A percentile compares a stretch with the other conserved stretches of the same genome.
phyloP scores from a whole-genome alignment of 2,797 vertebrate species.

The Lepidocolaptes lacrymiger region DNA sequence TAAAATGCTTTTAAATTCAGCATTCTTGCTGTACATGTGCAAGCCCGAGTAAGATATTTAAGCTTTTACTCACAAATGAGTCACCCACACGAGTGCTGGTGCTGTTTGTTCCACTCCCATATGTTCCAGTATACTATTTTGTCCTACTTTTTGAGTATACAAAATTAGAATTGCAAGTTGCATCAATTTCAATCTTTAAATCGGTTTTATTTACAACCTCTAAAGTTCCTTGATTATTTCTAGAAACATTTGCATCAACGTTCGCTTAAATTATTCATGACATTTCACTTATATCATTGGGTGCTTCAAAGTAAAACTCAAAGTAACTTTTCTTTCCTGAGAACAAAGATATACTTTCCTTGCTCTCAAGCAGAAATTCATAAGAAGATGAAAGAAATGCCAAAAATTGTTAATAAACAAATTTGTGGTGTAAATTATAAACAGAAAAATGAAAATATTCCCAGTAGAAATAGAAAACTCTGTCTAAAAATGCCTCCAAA shows the following conservation, averaged over 20 bases:
- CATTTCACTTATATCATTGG: slow-evolving; percentile 70
- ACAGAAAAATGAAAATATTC: slow-evolving; percentile 63
- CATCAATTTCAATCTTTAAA: slow-evolving; percentile 66
- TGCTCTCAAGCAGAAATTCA: slow-evolving; percentile 51
- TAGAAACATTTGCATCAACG: slow-evolving; percentile 54
- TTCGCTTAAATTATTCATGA: slow-evolving; percentile 71
- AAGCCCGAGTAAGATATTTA: slow-evolving; percentile 3
- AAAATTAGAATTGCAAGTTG: slow-evolving; percentile 61
- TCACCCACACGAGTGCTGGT: background rate
- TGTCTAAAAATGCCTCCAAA: slow-evolving; percentile 43
- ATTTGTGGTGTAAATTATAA: slow-evolving; percentile 59
- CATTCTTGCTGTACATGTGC: background rate
- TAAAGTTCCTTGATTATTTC: slow-evolving; percentile 69
- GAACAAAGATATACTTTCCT: slow-evolving; percentile 52
- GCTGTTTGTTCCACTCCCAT: slow-evolving; percentile 49
- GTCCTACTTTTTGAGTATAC: slow-evolving; percentile 54
- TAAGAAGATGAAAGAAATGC: slow-evolving; percentile 64
- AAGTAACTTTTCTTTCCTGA: slow-evolving; percentile 63
- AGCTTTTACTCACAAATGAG: slow-evolving; percentile 43
- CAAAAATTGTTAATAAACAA: slow-evolving; percentile 63
- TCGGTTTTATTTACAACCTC: slow-evolving; percentile 65
- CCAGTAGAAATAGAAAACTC: slow-evolving; percentile 35
- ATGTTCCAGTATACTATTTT: slow-evolving; percentile 54
- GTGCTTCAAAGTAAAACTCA: slow-evolving; percentile 68
- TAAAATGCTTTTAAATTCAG: background rate